These are phyloP conservation scores for Teinopalpus imperialis DNA, from an alignment of 2,888 invertebrate genomes.

Conservation along the genomic window DNA sequence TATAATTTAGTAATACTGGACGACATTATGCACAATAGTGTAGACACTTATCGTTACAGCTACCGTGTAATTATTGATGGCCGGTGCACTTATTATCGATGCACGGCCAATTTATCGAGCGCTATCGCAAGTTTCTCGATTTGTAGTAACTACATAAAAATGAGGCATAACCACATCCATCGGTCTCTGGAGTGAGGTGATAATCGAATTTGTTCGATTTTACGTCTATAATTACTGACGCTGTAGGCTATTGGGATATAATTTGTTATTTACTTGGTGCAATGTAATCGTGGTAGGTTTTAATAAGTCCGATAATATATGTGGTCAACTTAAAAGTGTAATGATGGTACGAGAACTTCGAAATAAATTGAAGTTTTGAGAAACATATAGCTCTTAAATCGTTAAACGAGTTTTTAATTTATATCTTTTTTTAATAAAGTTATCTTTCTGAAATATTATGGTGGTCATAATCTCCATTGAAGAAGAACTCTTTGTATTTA, in stretches of 20 bases:
- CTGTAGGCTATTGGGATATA: conserved; percentile 17
- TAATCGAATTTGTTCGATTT: conserved; percentile 61
- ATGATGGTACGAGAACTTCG: neutral
- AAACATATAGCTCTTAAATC: too few species aligned
- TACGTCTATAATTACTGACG: conserved; percentile 52
- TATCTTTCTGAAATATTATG: too few species aligned
- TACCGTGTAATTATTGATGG: conserved; percentile 69
- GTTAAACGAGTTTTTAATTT: too few species aligned
- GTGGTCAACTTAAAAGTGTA: neutral
- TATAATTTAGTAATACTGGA: conserved; percentile 72
- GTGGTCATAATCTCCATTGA: too few species aligned
- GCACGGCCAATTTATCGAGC: conserved; percentile 49
- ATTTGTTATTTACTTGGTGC: conserved; percentile 18
- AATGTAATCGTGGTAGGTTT: conserved; percentile 12
- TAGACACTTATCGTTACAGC: conserved; percentile 61
- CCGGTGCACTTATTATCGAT: conserved; percentile 56
- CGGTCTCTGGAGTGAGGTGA: conserved; percentile 33
- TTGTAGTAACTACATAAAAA: conserved; percentile 63
- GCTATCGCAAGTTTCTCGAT: conserved; percentile 58
- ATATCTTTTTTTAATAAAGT: too few species aligned
- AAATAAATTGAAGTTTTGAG: neutral
- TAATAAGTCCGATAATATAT: conserved; percentile 1
- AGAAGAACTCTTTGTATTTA: too few species aligned
- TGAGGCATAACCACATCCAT: conserved; percentile 59
- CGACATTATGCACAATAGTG: conserved; percentile 74